Percentiles rank a stretch among this genome's conserved stretches.
Evolutionary conservation across 2,888 invertebrate genomes (phyloP).

Genomic region (Chymomyza fuscimana): DNA sequence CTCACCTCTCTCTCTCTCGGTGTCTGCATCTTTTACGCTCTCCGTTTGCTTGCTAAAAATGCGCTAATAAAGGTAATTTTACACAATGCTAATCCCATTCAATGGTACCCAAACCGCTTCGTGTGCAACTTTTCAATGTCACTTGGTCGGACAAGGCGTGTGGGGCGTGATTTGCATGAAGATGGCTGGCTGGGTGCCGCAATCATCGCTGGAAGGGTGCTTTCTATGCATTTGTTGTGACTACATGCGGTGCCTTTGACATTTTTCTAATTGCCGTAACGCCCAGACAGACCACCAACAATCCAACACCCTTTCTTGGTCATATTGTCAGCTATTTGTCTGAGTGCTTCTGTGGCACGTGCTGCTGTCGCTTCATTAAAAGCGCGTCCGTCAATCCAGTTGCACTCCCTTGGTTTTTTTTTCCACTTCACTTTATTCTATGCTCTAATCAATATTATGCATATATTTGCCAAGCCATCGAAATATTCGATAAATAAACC

Average conservation of each 20-base stretch:
- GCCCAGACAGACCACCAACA: constrained; percentile 11
- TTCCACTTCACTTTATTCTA: constrained; percentile 20
- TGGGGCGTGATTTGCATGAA: constrained; percentile 52
- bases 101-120: not conserved
- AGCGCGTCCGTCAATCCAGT: constrained; percentile 11
- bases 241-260: constrained; percentile 47
- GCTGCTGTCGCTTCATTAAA: constrained; percentile 45
- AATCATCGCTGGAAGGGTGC: constrained; percentile 3
- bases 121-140: constrained; percentile 61
- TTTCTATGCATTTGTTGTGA: constrained; percentile 20
- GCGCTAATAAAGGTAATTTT: constrained; percentile 70
- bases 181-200: too few species aligned
- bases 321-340: not conserved
- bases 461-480: constrained; percentile 7
- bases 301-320: not conserved
- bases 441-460: constrained; percentile 30
- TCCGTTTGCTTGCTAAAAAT: constrained; percentile 14
- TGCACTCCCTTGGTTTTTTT: not conserved
- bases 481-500: not conserved
- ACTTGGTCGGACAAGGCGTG: constrained; percentile 41
- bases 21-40: not conserved
- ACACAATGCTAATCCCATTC: constrained; percentile 31
- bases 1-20: too few species aligned
- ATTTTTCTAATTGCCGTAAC: constrained; percentile 59
- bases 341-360: not conserved